Evolutionary conservation across 2,797 vertebrate genomes (phyloP).

Genomic region (Microchirus variegatus): DNA sequence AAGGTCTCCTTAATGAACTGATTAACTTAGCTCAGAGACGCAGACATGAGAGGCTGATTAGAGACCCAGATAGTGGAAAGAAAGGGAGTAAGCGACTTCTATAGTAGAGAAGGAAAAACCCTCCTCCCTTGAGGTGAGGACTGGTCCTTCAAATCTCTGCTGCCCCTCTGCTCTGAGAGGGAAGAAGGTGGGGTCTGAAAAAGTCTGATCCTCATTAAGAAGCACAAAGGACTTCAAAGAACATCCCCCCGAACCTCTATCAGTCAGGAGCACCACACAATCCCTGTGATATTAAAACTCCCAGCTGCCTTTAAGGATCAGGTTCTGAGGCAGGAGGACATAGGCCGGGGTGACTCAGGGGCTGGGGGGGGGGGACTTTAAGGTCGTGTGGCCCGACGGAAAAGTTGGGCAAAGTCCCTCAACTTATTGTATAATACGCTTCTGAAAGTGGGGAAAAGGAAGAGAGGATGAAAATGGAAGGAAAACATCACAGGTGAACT

Average conservation of each 20-base stretch:
- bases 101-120: slow-evolving; percentile 21
- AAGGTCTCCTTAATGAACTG: slow-evolving; percentile 53
- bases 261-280: slow-evolving; percentile 71
- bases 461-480: no score
- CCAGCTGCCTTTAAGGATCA: slow-evolving; percentile 57
- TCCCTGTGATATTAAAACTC: slow-evolving; percentile 73
- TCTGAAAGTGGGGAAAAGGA: not conserved
- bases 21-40: slow-evolving; percentile 53
- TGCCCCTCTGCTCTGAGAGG: slow-evolving; percentile 43
- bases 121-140: no score
- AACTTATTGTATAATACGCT: slow-evolving; percentile 40
- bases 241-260: slow-evolving; percentile 64
- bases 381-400: slow-evolving; percentile 52
- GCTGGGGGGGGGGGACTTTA: slow-evolving; percentile 39
- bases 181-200: slow-evolving; percentile 20
- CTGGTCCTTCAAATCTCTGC: slow-evolving; percentile 46
- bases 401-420: slow-evolving; percentile 63
- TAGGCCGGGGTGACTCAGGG: slow-evolving; percentile 42
- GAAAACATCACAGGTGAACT: no score
- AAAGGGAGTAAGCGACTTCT: slow-evolving; percentile 4
- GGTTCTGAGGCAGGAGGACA: slow-evolving; percentile 54
- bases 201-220: slow-evolving; percentile 79
- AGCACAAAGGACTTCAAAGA: slow-evolving; percentile 77
- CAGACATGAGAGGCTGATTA: slow-evolving; percentile 53
- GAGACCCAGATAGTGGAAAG: slow-evolving; percentile 38